phyloP scores from a whole-genome alignment of 2,113 vertebrate species.

The Pteruthius melanotis region DNA sequence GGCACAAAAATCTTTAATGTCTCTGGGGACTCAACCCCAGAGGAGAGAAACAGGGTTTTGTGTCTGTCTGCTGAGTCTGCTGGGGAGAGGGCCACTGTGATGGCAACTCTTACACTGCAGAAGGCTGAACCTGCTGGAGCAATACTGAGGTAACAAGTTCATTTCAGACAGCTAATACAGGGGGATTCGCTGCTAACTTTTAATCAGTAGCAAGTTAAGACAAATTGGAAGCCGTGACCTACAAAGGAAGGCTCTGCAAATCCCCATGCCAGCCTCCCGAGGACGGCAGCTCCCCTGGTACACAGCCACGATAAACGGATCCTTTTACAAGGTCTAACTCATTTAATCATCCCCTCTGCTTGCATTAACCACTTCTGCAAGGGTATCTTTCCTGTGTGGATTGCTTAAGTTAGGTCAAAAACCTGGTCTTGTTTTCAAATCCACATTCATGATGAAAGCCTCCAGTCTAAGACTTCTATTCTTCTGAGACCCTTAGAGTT shows the following conservation, averaged over 20 bases:
- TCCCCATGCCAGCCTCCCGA: background rate
- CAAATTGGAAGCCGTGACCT: conserved; percentile 41
- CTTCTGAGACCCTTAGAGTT: conserved; percentile 27
- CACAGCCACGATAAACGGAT: conserved; percentile 23
- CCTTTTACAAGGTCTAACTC: conserved; percentile 17
- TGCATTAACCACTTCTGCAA: conserved; percentile 29
- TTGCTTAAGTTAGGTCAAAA: conserved; percentile 37
- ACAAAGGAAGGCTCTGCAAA: conserved; percentile 37
- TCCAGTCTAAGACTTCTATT: conserved; percentile 18
- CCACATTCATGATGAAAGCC: conserved; percentile 28
- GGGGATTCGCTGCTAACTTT: conserved; percentile 3
- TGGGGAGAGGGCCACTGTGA: background rate
- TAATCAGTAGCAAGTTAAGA: conserved; percentile 46
- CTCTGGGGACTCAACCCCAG: background rate
- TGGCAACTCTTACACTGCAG: background rate
- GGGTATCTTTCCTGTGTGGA: background rate
- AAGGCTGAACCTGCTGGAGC: background rate
- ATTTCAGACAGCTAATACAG: background rate
- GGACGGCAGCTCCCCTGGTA: background rate
- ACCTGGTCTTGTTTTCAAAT: conserved; percentile 46
- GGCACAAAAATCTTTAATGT: background rate
- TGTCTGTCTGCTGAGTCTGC: background rate
- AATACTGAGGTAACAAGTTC: background rate
- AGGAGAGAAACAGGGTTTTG: background rate
- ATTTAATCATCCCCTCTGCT: conserved; percentile 27